Conservation (phyloP, 2,797 vertebrate species). For the Botia almorhae region DNA sequence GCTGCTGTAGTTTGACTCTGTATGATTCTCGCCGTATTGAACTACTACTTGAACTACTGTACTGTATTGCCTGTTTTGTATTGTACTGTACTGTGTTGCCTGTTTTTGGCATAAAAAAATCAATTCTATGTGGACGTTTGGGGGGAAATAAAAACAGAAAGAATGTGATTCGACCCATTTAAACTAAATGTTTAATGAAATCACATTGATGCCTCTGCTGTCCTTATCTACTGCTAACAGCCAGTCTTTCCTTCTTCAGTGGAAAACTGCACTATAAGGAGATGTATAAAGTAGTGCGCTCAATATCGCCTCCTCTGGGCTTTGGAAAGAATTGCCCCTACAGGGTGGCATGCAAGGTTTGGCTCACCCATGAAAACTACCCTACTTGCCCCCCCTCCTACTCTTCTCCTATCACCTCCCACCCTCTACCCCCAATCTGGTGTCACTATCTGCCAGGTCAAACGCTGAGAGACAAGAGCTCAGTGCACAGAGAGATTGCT, state of each 20-base stretch:
- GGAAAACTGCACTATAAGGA: constrained; percentile 99
- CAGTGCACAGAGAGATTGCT: constrained; percentile 70
- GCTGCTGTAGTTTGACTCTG: too few species aligned
- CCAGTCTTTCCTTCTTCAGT: constrained; percentile 79
- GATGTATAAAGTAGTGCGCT: constrained; percentile 99
- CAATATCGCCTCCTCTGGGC: constrained; percentile 99
- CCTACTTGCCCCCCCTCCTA: constrained; percentile 11
- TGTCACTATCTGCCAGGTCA: constrained; percentile 63
- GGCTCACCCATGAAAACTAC: constrained; percentile 69
- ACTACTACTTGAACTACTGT: too few species aligned
- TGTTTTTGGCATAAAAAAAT: too few species aligned
- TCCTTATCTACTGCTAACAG: constrained; percentile 41
- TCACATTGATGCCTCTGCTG: too few species aligned
- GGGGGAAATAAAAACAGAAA: too few species aligned
- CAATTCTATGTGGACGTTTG: too few species aligned
- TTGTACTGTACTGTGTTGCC: too few species aligned
- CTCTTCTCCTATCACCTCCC: constrained; percentile 34
- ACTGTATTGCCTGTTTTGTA: too few species aligned
- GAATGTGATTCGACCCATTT: too few species aligned
- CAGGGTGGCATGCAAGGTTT: constrained; percentile 99
- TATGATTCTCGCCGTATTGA: too few species aligned
- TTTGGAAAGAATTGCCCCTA: constrained; percentile 99
- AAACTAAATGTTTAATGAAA: background rate
- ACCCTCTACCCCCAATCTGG: constrained; percentile 62
- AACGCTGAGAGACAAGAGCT: constrained; percentile 73